Evolutionary conservation across 2,888 invertebrate genomes (phyloP), one percentile per base, ranked within the genome.

Genomic region (Hipparchia semele): DNA sequence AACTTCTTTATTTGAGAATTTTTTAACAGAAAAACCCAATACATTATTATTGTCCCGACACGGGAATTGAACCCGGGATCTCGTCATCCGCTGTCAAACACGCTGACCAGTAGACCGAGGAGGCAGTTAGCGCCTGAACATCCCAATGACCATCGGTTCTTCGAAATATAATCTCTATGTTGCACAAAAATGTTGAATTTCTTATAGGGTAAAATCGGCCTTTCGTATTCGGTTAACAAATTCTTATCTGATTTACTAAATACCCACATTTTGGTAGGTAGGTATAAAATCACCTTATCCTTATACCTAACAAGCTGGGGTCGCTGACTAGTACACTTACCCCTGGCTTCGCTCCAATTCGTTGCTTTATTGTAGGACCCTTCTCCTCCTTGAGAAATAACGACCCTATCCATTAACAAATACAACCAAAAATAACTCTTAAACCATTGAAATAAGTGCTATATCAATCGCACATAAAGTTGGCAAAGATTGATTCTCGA

Each of bases 371-470:
- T 71, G 69, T 70, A 76, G 74, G 71, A 71, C 73, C 71, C 75
- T 75, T 73, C 73, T 69, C 73, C 70, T 73, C 74, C 76, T 75
- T 70, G 61, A 77, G 77, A 74, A 78, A 76, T 78, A 79, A 79
- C 79, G 79, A 79, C 71, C 76, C 66, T 71, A 33, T 13, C 59
- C 23, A 65, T 54, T 62, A 56, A 23, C 60, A 39, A 53, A 62
- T 1, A 33, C 67, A 71, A 58, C 49, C 68, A n/a, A 75, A 73
- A 71, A 54, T 71, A 62, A 61, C 33, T 60, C 73, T 73, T 71
- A 66, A 53, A 7, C 12, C 33, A 8, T 70, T 54, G 46, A n/a
- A 23, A 73, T 75, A 71, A 64, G 66, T 59, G n/a, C 56, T 73
- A 49, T 56, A 71, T 13, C 49, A 23, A 45, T 49, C 60, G 68